These are phyloP conservation scores for Pelosia muscerda DNA, from an alignment of 2,888 invertebrate genomes.

Conservation along the genomic window DNA sequence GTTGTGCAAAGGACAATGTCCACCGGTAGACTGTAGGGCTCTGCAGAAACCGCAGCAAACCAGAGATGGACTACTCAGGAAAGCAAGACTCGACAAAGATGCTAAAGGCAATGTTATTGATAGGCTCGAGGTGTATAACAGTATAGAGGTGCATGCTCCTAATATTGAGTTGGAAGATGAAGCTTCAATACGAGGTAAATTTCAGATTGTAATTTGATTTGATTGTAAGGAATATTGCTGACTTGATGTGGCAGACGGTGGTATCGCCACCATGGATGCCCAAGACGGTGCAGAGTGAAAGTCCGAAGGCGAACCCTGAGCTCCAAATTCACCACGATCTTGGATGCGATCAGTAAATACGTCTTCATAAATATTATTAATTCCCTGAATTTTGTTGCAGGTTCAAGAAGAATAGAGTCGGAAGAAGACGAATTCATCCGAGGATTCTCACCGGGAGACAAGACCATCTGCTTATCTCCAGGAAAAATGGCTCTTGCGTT, in stretches of 20 bases:
- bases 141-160: slow-evolving; percentile 92
- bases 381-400: slow-evolving; percentile 56
- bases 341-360: too few relatives aligned
- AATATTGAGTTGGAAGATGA: slow-evolving; percentile 91
- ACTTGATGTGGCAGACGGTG: too few relatives aligned
- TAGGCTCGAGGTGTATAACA: slow-evolving; percentile 92
- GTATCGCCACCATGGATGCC: too few relatives aligned
- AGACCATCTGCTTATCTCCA: slow-evolving; percentile 91
- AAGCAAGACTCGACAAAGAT: slow-evolving; percentile 82
- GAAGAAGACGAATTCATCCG: slow-evolving; percentile 76
- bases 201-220: background rate
- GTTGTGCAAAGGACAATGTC: slow-evolving; percentile 91
- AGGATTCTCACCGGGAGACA: slow-evolving; percentile 86
- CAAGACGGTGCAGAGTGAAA: too few relatives aligned
- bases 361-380: too few relatives aligned
- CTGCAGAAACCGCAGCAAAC: slow-evolving; percentile 80
- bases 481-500: slow-evolving; percentile 92
- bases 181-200: slow-evolving; percentile 81
- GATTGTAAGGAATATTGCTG: background rate
- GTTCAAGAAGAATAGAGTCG: slow-evolving; percentile 78
- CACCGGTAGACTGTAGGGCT: slow-evolving; percentile 85
- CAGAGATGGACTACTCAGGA: slow-evolving; percentile 78
- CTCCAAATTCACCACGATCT: too few relatives aligned
- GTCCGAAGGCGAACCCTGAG: too few relatives aligned
- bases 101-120: slow-evolving; percentile 88